Base-by-base conservation (phyloP, 2,113 vertebrate species). In the Elephas maximus region DNA sequence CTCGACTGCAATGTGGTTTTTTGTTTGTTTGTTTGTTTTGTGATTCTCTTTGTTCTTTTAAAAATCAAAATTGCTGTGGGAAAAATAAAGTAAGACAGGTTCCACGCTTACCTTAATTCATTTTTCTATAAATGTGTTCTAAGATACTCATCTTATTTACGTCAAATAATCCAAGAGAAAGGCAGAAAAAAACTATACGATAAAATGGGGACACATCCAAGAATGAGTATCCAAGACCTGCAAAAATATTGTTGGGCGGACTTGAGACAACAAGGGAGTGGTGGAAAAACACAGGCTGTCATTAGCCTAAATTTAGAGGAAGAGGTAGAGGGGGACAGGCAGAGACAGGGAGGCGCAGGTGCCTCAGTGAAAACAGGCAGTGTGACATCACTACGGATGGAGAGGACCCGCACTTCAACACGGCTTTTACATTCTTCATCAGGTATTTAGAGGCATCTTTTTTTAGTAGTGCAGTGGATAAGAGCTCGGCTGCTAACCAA, bases 361-460 rank as follows among this genome's bases (percentile, higher is more conserved):
- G 23, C 57, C 15, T 15, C 23, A 37, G 6, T 71, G 33, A 5
- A 71, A 71, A 33, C 12, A 44, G n/a, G 3, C 20, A 26, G 3
- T 8, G 24, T 8, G 7, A 26, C 4, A 33, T 82, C n/a, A 41
- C 57, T 51, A 57, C 10, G 6, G 2, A 12, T 2, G 14, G 5
- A 28, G 4, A 14, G 57, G 37, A 24, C 0, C 0, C 5, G 3
- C 18, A 0, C 15, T 23, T 14, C 53, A 8, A 1, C 6, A 23
- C 1, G 65, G 37, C 51, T 24, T n/a, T 21, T 79, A 5, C 14
- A 0, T 6, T 20, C 67, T 8, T 62, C 67, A 26, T 4, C 30
- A 20, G 15, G 65, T 9, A 2, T 44, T 21, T 18, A 3, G 26
- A 26, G 53, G 37, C 17, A 5, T 65, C 11, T 37, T 37, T 37